Base-by-base conservation (phyloP, 2,113 vertebrate genomes). In the Pyrgilauda ruficollis region DNA sequence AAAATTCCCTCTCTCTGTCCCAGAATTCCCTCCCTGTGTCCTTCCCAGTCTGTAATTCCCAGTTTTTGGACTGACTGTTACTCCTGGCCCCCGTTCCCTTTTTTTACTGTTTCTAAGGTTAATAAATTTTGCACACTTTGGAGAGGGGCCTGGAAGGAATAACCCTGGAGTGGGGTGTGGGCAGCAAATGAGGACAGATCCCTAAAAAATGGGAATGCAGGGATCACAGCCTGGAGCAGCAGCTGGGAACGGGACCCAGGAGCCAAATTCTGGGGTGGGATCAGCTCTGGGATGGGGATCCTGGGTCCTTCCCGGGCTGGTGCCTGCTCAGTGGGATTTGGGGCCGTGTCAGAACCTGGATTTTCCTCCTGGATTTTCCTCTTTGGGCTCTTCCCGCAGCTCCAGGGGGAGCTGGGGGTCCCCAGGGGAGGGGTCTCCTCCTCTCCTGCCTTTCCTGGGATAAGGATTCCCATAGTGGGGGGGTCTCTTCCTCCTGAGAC, bases 111-210 rank as follows among this genome's bases (percentile, higher is more conserved):
- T 61, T 39, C 72, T 33, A 63, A 62, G 50, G 33, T 19, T 23
- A 94, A 92, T 94, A 93, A 96, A 92, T n/a, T 21, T 31, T 52
- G 4, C 15, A 24, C 41, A 20, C 4, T 81, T 69, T 76, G 30
- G 21, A 61, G 43, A 3, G 2, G 11, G 26, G 19, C 19, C 19
- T 35, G 43, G 43, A 19, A 69, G 37, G 18, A 41, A 43, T 13
- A 6, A 53, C 27, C 20, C 13, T 1, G 0, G 5, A 15, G 20
- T 2, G 9, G 2, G 3, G 0, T 13, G 44, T 7, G 23, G 23
- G 27, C 23, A 22, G 69, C 26, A 43, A 63, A 78, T 13, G 30
- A 31, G 52, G 31, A n/a, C 17, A 73, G 20, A 56, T 86, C 46
- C 63, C 58, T 11, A 11, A 37, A 53, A 69, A 70, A 22, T 1